Evolutionary conservation across 2,888 invertebrate species (phyloP), one percentile per base, ranked within the genome.

Genomic region (Helicoverpa assulta): DNA sequence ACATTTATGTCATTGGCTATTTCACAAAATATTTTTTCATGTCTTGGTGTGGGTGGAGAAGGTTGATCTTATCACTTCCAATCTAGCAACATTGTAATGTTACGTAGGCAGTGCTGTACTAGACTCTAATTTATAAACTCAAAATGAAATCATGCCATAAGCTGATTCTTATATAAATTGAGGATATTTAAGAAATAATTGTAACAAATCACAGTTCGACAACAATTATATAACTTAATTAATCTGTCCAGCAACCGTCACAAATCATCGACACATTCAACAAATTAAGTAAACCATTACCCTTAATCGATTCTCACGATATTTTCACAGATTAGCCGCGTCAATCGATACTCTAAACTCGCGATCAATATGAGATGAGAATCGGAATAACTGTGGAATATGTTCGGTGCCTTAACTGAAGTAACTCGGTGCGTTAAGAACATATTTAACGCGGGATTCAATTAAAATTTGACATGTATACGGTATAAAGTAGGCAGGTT

Each of bases 381-480:
- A 66, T 75, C 18, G 69, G 67, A 67, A 64, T 63, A 68, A 54
- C 52, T 55, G 52, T 67, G 59, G 53, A 65, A 76, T 71, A 67
- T 57, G 61, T 61, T 57, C 65, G 57, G 62, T 47, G 62, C 78
- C 73, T 74, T 77, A 74, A 75, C 77, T 56, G 57, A 69, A 74
- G 76, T 69, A 78, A 68, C 71, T 68, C 74, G 69, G 29, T 67
- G 85, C 89, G 87, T 89, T 89, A 89, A 88, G 85, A 90, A 87
- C 82, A 85, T 90, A 89, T 91, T 93, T 91, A 91, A 91, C 86
- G 86, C 83, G 82, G 80, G 87, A 89, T 94, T 93, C 92, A 93
- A 93, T 94, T 93, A 93, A 91, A 88, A 87, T 89, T 88, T 89
- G 93, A 93, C 93, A 90, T 90, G 90, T 90, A 89, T 90, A 91